Evolutionary conservation across 2,888 invertebrate genomes (phyloP).

Genomic region (Criorhina ranunculi): DNA sequence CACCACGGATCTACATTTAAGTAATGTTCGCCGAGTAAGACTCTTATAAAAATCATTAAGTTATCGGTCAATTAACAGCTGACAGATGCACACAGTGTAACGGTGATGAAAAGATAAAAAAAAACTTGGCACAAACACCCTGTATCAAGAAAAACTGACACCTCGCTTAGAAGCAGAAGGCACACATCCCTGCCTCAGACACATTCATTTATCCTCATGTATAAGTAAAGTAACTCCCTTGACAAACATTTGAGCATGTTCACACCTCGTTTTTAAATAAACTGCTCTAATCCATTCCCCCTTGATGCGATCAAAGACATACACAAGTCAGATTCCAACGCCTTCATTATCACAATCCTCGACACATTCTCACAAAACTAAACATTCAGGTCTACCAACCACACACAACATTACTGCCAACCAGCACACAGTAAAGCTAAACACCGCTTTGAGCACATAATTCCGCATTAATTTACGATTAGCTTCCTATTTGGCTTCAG

Average conservation of each 20-base stretch:
- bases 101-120: too few relatives aligned
- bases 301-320: neutral
- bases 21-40: too few relatives aligned
- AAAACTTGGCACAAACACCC: too few relatives aligned
- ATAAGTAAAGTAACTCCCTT: too few relatives aligned
- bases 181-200: too few relatives aligned
- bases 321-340: slow-evolving; percentile 12
- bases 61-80: too few relatives aligned
- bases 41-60: too few relatives aligned
- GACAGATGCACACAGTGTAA: too few relatives aligned
- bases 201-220: too few relatives aligned
- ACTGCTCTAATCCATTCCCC: neutral
- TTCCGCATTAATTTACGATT: slow-evolving; percentile 75
- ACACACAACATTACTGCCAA: neutral
- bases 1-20: too few relatives aligned
- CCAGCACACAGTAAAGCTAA: slow-evolving; percentile 41
- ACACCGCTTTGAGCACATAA: slow-evolving; percentile 73
- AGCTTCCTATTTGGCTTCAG: slow-evolving; percentile 69
- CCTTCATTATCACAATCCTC: neutral
- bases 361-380: slow-evolving; percentile 41
- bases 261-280: slow-evolving; percentile 18
- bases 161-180: too few relatives aligned
- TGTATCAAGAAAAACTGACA: too few relatives aligned
- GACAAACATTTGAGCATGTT: slow-evolving; percentile 2
- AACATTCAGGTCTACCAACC: slow-evolving; percentile 52